These are phyloP conservation scores for Drosophila suboccidentalis DNA, from an alignment of 2,888 invertebrate genomes.

Conservation along the genomic window DNA sequence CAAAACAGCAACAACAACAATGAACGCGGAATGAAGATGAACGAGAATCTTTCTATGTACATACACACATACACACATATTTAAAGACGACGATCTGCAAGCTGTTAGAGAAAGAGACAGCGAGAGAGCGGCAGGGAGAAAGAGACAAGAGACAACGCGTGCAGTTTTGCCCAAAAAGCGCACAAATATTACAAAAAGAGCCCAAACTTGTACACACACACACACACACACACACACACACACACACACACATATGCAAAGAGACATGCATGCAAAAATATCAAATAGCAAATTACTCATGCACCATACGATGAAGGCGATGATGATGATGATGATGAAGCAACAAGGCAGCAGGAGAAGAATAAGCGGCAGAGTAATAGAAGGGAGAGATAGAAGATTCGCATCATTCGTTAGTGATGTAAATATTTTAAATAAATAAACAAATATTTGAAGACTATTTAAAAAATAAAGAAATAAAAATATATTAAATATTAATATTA, in stretches of 20 bases:
- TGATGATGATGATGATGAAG: conserved; percentile 28
- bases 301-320: conserved; percentile 47
- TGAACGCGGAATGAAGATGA: conserved; percentile 37
- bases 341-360: conserved; percentile 1
- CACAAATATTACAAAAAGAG: conserved; percentile 42
- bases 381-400: background rate
- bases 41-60: conserved; percentile 54
- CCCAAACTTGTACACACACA: conserved; percentile 56
- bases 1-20: conserved; percentile 35
- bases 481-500: too few species aligned
- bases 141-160: conserved; percentile 35
- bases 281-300: conserved; percentile 83
- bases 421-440: background rate
- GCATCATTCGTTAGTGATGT: conserved; percentile 4
- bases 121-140: conserved; percentile 4
- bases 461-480: too few species aligned
- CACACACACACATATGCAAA: conserved; percentile 23
- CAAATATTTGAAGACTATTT: too few species aligned
- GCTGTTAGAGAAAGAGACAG: conserved; percentile 46
- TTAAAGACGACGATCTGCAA: conserved; percentile 23
- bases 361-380: conserved; percentile 13
- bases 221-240: conserved; percentile 22
- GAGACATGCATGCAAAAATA: conserved; percentile 58
- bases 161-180: conserved; percentile 65
- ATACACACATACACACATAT: conserved; percentile 2